phyloP scores from a whole-genome alignment of 2,888 invertebrate genomes.

The Geophilus truncorum region DNA sequence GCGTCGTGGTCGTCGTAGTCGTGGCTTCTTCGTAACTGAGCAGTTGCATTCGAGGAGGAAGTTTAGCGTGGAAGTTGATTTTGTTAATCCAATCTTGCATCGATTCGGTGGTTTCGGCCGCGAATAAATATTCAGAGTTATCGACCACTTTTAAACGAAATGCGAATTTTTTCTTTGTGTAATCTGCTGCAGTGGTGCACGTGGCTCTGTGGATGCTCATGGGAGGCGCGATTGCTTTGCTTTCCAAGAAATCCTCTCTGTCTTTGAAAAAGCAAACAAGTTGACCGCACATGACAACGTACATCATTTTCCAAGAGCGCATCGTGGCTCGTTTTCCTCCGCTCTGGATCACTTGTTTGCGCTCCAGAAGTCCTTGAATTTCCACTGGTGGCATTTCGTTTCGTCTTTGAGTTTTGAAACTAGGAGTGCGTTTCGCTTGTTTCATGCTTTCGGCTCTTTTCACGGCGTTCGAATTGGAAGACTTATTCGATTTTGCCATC shows the following conservation, averaged over 20 bases:
- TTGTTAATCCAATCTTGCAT: constrained; percentile 89
- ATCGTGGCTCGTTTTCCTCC: constrained; percentile 93
- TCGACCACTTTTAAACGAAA: constrained; percentile 80
- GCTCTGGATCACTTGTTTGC: constrained; percentile 89
- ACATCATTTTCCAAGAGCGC: constrained; percentile 90
- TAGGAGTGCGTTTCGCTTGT: constrained; percentile 74
- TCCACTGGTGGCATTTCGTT: constrained; percentile 72
- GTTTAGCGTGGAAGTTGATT: constrained; percentile 83
- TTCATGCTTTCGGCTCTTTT: constrained; percentile 90
- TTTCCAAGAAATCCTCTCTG: constrained; percentile 78
- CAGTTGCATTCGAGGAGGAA: constrained; percentile 83
- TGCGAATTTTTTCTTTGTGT: constrained; percentile 90
- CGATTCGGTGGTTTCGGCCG: constrained; percentile 64
- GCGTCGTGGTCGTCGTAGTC: neutral
- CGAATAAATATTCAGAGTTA: constrained; percentile 88
- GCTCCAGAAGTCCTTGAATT: constrained; percentile 82
- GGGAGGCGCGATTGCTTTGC: constrained; percentile 82
- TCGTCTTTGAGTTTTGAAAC: constrained; percentile 55
- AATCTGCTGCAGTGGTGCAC: constrained; percentile 84
- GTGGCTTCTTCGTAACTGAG: constrained; percentile 65
- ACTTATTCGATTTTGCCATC: constrained; percentile 30
- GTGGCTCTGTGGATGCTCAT: constrained; percentile 69
- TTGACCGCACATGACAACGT: constrained; percentile 94
- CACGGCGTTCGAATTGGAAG: constrained; percentile 51
- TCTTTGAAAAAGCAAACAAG: constrained; percentile 96